phyloP scores from a whole-genome alignment of 1,140 invertebrate genomes.

The Heterodera schachtii region DNA sequence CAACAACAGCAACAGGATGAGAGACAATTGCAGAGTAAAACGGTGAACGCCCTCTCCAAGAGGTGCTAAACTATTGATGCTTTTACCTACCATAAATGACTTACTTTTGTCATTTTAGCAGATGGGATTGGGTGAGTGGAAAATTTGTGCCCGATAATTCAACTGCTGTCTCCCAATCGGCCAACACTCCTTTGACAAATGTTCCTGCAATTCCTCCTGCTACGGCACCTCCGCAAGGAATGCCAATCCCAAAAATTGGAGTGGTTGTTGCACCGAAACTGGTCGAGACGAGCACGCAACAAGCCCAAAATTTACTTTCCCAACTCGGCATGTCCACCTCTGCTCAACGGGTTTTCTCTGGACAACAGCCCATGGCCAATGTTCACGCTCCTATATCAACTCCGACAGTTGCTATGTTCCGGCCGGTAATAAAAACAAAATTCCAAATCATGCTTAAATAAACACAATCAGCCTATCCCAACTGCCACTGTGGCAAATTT shows the following conservation, averaged over 20 bases:
- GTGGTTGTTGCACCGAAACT: not conserved
- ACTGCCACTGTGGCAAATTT: not conserved
- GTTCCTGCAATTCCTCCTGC: not conserved
- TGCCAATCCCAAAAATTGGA: not conserved
- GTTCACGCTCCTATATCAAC: not conserved
- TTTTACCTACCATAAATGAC: no score
- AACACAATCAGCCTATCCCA: not conserved
- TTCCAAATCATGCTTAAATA: not conserved
- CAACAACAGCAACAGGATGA: not conserved
- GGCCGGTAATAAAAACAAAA: not conserved
- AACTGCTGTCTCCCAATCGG: not conserved
- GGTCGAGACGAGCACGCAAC: slow-evolving; percentile 10
- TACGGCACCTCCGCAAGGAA: not conserved
- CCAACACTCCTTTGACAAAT: not conserved
- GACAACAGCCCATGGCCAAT: not conserved
- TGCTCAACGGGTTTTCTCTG: slow-evolving; percentile 1
- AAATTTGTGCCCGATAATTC: not conserved
- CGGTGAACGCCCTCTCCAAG: no score
- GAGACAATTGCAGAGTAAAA: not conserved
- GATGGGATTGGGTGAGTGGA: not conserved
- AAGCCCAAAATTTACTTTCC: not conserved
- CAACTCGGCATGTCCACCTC: slow-evolving; percentile 8
- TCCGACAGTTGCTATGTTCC: not conserved
- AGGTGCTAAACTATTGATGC: no score
- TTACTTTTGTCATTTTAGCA: not conserved